Conservation (phyloP, 2,113 vertebrate species). For the Corythaixoides concolor region DNA sequence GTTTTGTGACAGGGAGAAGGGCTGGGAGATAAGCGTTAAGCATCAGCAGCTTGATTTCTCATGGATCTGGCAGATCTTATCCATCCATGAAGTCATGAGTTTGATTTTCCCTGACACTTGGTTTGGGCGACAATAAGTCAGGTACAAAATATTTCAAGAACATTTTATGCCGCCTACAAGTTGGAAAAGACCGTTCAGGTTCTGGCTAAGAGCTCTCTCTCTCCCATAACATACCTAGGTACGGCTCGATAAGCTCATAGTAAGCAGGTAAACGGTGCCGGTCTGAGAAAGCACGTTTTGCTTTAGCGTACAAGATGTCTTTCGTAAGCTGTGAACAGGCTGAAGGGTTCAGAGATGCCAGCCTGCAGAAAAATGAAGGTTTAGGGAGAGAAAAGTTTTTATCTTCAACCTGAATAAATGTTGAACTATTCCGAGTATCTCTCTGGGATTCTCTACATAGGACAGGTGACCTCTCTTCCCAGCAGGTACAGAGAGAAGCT, state of each 20-base stretch:
- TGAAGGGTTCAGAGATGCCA: slow-evolving; percentile 39
- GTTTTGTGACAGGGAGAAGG: neutral
- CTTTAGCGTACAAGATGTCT: slow-evolving; percentile 71
- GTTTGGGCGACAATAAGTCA: neutral
- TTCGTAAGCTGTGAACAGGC: slow-evolving; percentile 71
- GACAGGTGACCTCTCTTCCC: neutral
- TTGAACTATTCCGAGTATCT: neutral
- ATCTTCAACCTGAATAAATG: neutral
- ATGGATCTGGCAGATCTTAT: neutral
- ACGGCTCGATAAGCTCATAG: slow-evolving; percentile 69
- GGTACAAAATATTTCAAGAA: neutral
- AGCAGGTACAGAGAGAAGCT: neutral
- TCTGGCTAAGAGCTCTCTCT: neutral
- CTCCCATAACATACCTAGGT: slow-evolving; percentile 74
- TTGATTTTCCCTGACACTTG: neutral
- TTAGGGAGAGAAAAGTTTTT: neutral
- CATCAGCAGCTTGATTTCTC: neutral
- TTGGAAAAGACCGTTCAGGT: too few relatives aligned
- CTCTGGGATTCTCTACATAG: neutral
- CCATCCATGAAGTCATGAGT: neutral
- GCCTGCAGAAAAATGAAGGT: slow-evolving; percentile 56
- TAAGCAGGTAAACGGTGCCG: neutral
- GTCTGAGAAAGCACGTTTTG: slow-evolving; percentile 67
- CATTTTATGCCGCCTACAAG: neutral
- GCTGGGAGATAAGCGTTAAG: neutral